Base-by-base conservation (phyloP, 1,140 invertebrate species). In the Hycleus cichorii region DNA sequence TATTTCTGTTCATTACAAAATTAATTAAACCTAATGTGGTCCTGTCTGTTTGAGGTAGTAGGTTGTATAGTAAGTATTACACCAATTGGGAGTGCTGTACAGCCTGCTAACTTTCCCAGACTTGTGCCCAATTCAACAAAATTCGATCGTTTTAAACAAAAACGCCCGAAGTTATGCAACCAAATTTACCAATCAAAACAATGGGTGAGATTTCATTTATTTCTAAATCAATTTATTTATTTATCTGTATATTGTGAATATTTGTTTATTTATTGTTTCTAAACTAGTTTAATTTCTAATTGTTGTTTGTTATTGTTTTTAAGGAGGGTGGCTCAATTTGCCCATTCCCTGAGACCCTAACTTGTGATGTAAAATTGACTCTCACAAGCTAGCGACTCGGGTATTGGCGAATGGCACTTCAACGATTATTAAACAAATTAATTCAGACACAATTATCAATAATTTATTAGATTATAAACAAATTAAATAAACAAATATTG, bases 61-160 rank as follows among this genome's bases (percentile, higher is more conserved):
- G 83, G 83, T 85, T 85, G 83, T 85, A 85, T 84, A 84, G 83
- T 84, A 83, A 79, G 81, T 77, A 83, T 78, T 82, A 83, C 81
- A 84, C 69, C 75, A 74, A 70, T 76, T 74, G 74, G 81, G 77
- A 78, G 81, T 81, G 84, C 83, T 85, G 82, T 85, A 83, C 83
- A 84, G 80, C 83, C 81, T 84, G 82, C 83, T 85, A 85, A 84
- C 83, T 85, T 85, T 85, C 82, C 81, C 74, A 72, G 79, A 66
- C 67, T 68, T 71, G 75, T 67, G 62, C 56, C 53, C 51, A 12
- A 57, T 57, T 59, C 45, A 45, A 32, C 32, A 32, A 32, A 5
- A 5, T 4, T 5, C 4, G 32, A 32, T 32, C 32, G 7, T 7
- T 18, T 18, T 7, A 32, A 32, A 32, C 32, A 32, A 7, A 4